Percentiles rank a stretch among this genome's conserved stretches.
These are phyloP conservation scores for Amphiprion percula DNA, from an alignment of 2,113 vertebrate genomes.

Conservation along the genomic window DNA sequence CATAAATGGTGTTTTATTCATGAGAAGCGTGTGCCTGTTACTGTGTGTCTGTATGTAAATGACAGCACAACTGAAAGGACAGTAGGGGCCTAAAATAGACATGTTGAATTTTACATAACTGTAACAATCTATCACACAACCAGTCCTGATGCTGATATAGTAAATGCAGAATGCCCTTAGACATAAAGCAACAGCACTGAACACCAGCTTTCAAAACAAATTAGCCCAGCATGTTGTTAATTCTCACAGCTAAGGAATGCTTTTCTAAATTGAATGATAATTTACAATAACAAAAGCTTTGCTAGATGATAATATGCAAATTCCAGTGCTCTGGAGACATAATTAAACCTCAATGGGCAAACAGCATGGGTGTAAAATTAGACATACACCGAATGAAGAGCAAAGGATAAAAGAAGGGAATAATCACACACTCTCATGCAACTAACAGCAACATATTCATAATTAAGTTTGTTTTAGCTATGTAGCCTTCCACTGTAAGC, in stretches of 20 bases:
- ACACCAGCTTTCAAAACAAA: slow-evolving; percentile 8
- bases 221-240: slow-evolving; percentile 4
- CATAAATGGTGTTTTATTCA: too few relatives aligned
- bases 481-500: neutral
- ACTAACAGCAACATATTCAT: neutral
- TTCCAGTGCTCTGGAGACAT: slow-evolving; percentile 2
- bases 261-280: slow-evolving; percentile 20
- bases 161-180: neutral
- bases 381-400: neutral
- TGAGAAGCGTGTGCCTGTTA: too few relatives aligned
- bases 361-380: slow-evolving; percentile 10
- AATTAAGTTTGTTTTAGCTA: neutral
- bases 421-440: neutral
- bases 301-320: neutral
- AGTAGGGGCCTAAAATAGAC: too few relatives aligned
- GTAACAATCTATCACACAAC: neutral
- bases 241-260: slow-evolving; percentile 3
- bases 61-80: too few relatives aligned
- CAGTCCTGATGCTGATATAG: neutral
- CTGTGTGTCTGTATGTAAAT: too few relatives aligned
- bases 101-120: neutral
- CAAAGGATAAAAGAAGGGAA: neutral
- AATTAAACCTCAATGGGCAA: slow-evolving; percentile 10
- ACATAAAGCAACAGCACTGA: neutral
- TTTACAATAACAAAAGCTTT: slow-evolving; percentile 20